Evolutionary conservation across 2,888 invertebrate species (phyloP).

Genomic region (Stomorhina lunata): DNA sequence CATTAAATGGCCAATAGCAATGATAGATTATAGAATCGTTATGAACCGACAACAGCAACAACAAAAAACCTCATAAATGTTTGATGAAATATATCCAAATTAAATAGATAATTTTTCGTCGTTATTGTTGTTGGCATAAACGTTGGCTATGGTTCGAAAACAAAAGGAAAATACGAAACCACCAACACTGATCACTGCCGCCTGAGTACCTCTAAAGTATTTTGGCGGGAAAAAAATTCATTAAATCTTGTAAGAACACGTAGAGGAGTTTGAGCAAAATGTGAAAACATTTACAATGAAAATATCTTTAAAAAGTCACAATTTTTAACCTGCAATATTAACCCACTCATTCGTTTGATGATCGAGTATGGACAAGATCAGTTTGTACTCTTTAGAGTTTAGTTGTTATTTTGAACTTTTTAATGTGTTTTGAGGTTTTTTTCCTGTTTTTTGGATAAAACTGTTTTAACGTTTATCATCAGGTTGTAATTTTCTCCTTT

Average conservation of each 20-base stretch:
- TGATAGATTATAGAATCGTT: conserved; percentile 65
- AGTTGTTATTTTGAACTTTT: conserved; percentile 22
- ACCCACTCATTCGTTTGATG: conserved; percentile 53
- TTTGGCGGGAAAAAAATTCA: conserved; percentile 1
- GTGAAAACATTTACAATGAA: not conserved
- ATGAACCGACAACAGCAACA: conserved; percentile 3
- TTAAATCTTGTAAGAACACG: conserved; percentile 35
- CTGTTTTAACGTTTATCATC: conserved; percentile 44
- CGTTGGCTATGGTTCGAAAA: conserved; percentile 10
- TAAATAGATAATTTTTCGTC: conserved; percentile 52
- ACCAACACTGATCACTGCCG: conserved; percentile 60
- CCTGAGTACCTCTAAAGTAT: conserved; percentile 71
- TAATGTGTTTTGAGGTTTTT: not conserved
- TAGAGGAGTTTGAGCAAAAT: conserved; percentile 19
- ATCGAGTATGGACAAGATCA: not conserved
- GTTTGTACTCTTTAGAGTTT: not conserved
- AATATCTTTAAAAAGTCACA: conserved; percentile 49
- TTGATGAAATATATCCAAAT: conserved; percentile 65
- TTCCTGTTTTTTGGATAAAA: conserved; percentile 16
- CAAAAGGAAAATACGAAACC: conserved; percentile 35
- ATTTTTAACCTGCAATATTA: conserved; percentile 61
- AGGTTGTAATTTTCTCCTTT: conserved; percentile 69
- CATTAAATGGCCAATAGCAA: conserved; percentile 65
- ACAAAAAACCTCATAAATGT: conserved; percentile 45
- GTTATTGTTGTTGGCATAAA: conserved; percentile 60